Base-by-base conservation (phyloP, 2,888 invertebrate species). In the Drosophila greeni region DNA sequence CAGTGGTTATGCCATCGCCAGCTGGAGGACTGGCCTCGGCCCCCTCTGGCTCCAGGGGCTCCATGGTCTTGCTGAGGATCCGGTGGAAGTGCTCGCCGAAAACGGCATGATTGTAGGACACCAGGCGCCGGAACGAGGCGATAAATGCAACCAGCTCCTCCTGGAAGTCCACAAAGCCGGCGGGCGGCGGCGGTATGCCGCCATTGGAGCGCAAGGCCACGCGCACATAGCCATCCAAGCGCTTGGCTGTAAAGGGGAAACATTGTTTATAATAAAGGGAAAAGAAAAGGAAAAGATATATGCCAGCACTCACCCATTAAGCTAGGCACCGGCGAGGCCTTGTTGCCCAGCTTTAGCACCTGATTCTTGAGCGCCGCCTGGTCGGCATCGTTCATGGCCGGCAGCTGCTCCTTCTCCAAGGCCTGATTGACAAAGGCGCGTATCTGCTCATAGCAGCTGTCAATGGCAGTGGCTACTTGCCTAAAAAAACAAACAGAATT, bases 101-200 rank as follows among this genome's bases (percentile, higher is more conserved):
- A 3, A 89, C 89, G 11, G 88, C 87, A 66, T 89, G 88, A 71
- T 89, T 89, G 65, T 89, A 89, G 45, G 83, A 81, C 40, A 89
- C 86, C 11, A 89, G 76, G 11, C 88, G 86, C 37, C 87, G 86
- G 16, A 89, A 82, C 8, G 87, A 86, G 65, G 79, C 81, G 5
- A 85, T 82, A 70, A 87, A 86, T 47, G 79, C 82, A 64, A 87
- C 85, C 42, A 89, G 64, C 57, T 88, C 88, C 29, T 87, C 87
- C 43, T 80, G 79, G 33, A 81, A 88, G 40, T 89, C 88, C n/a
- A 31, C 71, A 52, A 87, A 89, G 8, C 89, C 89, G 6, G 87
- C n/a, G 73, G 88, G 64, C 77, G 85, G 72, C n/a, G 82, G 68
- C 31, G 81, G 79, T 24, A 81, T 76, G 34, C 72, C 70, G 3